Base-by-base conservation (phyloP, 1,140 invertebrate genomes). In the Orussus abietinus region DNA sequence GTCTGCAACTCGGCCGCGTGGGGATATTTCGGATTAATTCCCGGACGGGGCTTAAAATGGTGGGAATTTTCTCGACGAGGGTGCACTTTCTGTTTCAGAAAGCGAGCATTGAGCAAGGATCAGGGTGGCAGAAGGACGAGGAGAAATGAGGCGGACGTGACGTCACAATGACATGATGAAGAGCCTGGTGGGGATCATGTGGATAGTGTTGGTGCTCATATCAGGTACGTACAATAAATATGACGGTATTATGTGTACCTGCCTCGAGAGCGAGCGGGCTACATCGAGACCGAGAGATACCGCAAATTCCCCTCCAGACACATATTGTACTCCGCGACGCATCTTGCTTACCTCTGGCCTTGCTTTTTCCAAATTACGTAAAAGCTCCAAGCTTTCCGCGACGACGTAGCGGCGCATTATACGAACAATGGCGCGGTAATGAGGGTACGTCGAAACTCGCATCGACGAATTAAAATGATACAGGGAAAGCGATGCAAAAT, bases 121-220 rank as follows among this genome's bases (percentile, higher is more conserved):
- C 59, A 49, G 50, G 57, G 49, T 48, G 42, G 45, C 45, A 51
- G 43, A 51, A 43, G 43, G 49, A 42, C 53, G 60, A 64, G 62
- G 62, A 71, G 64, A 70, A 69, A 73, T 72, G 69, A 71, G 62
- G 64, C 59, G 66, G 48, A 70, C 69, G 73, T 76, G 75, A 77
- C 72, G 68, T 64, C 63, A 69, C 65, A 70, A 72, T 69, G 64
- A 70, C 69, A 77, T 67, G 61, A 77, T 77, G 76, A 77, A 77
- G 73, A 77, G 70, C 62, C 63, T 77, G 67, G 74, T 77, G 63
- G 75, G 76, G 66, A 77, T 77, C 67, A 75, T 77, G 74, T 77
- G 76, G 76, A 77, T 77, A 65, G 73, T 77, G 60, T 74, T 77
- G 65, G 75, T 77, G 65, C 74, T 77, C 61, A 73, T 77, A 71